phyloP scores from a whole-genome alignment of 2,797 vertebrate genomes.

The Hafferia zeledoni region DNA sequence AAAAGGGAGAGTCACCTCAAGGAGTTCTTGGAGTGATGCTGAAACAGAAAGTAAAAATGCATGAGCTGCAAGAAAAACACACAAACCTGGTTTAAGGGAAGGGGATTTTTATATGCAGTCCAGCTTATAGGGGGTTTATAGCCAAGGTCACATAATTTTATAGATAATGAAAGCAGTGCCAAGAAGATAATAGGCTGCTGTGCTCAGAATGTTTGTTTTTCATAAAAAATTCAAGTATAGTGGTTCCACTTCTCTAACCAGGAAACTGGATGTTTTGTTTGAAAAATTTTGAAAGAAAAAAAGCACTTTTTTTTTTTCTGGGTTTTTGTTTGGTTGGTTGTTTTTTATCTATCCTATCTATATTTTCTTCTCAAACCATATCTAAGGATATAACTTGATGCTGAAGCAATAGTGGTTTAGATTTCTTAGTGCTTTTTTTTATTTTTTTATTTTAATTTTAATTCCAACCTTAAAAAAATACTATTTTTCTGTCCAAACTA shows the following conservation, averaged over 20 bases:
- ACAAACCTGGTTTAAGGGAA: not conserved
- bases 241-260: not conserved
- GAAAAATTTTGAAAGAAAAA: not conserved
- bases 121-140: not conserved
- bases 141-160: conserved; percentile 37
- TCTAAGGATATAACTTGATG: not conserved
- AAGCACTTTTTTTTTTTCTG: rapidly evolving
- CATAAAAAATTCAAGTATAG: not conserved
- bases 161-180: not conserved
- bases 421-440: not conserved
- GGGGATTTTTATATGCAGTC: not conserved
- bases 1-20: not conserved
- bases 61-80: not conserved
- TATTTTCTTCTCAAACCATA: not conserved
- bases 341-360: not conserved
- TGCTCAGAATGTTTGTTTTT: conserved; percentile 28
- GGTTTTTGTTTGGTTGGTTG: no score
- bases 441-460: not conserved
- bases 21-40: not conserved
- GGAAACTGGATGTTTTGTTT: not conserved
- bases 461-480: not conserved
- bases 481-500: not conserved
- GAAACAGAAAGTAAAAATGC: not conserved
- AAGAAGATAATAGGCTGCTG: conserved; percentile 1
- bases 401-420: not conserved